Evolutionary conservation across 2,888 invertebrate species (phyloP), one percentile per base, ranked within the genome.

Genomic region (Rhaphigaster nebulosa): DNA sequence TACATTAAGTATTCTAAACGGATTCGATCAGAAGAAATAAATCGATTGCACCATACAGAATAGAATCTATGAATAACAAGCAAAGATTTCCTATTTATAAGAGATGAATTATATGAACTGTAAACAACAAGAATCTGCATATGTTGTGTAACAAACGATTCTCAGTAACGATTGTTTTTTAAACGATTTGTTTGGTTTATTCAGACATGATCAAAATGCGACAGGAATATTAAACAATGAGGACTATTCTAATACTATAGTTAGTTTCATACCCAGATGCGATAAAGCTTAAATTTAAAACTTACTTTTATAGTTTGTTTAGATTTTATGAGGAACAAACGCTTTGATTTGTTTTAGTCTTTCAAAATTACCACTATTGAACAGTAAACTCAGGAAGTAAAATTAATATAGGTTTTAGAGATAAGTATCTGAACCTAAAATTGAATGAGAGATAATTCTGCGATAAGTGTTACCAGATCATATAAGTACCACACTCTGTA

Each of bases 61-160:
- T 38, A 20, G 70, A 76, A 76, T 76, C 70, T 76, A 76, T 76
- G 70, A 76, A 76, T 76, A 76, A 76, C 70, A 76, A 76, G 70
- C 38, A 76, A 76, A 38, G 65, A 65, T 65, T 65, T 65, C 65
- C 65, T 76, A 76, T 76, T 76, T 38, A 76, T 38, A 76, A 76
- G 70, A 38, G 70, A 76, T 76, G 70, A 76, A 76, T 76, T 38
- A 34, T 76, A 76, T 76, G 34, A 76, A 23, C 70, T 38, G 70
- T 76, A 20, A 34, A 38, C 70, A 65, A 29, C 4, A 76, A 76
- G 70, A 76, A 76, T 76, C 70, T 20, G 70, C 70, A 76, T 76
- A 8, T 23, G 20, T 76, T 76, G 18, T 18, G 13, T 23, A 76
- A 34, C 20, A 18, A 23, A 76, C 29, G 15, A 38, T 76, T 76